Base-by-base conservation (phyloP, 2,113 vertebrate genomes). In the Nycticryphes semicollaris region DNA sequence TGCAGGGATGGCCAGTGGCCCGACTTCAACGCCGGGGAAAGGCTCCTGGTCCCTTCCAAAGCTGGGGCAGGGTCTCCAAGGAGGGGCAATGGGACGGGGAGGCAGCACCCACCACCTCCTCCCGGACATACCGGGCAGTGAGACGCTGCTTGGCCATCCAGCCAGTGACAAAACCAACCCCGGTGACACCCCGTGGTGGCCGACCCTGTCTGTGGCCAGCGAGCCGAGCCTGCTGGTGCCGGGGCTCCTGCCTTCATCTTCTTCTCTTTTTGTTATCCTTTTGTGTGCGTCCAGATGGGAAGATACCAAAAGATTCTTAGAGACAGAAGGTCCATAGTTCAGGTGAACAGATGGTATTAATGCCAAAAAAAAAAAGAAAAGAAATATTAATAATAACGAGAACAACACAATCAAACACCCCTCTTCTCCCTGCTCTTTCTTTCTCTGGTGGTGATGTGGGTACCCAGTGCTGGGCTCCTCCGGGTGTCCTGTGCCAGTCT, bases 271-370 rank as follows among this genome's bases (percentile, higher is more conserved):
- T 16, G 3, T 96, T 92, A 67, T 87, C 88, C 91, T 90, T 89
- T 94, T 87, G 77, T 89, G 89, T 84, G 87, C 1, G 7, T 83
- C 93, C 81, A 70, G 91, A 84, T 94, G 96, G 92, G 94, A 96
- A 95, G 93, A 94, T 95, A 95, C 94, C 95, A 90, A 95, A 97
- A 94, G 94, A 87, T 95, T 84, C 91, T 75, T 93, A 67, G 87
- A 89, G 78, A 30, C 94, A 96, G 93, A 70, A 96, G 95, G 93
- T 68, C 92, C 90, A 28, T 94, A 93, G 92, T 94, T 96, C 95
- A 95, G 96, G 94, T 96, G 93, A 93, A 92, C 94, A 93, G 89
- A 94, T 84, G 96, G 96, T 97, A 67, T 96, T 93, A 11, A n/a
- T 95, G 87, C 96, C 95, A 96, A 97, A 97, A 96, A 94, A 77